Base-by-base conservation (phyloP, 2,113 vertebrate species). In the Andinoacara biseriatus region DNA sequence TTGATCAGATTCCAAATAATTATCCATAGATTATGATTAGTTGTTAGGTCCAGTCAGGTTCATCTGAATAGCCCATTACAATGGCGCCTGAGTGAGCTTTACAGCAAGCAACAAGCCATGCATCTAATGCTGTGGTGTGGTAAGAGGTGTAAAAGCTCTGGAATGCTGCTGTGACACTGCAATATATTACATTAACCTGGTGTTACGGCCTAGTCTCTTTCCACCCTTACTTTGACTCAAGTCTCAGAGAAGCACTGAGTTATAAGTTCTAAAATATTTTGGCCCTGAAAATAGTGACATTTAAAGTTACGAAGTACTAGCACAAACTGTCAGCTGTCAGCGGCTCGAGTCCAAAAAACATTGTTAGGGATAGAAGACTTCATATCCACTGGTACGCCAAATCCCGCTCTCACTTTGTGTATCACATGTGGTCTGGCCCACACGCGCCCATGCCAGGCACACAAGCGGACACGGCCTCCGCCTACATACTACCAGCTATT, bases 341-440 rank as follows among this genome's bases (percentile, higher is more conserved):
- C 80, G 87, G 87, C 88, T 76, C 0, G 0, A 83, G 20, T 90
- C 86, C 90, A 91, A 56, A 82, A 87, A 87, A 78, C 78, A 80
- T 63, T 86, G 89, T 84, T 90, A 26, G 84, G 38, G 89, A 87
- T 87, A 77, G 77, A 81, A 86, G 87, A 63, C 85, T 79, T 90
- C 74, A 7, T 60, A 78, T 84, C 82, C 40, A 79, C 78, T 9
- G 62, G 52, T 63, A 31, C 72, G 86, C 87, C 88, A 88, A 87
- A 88, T 86, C 72, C 81, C 24, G 72, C 76, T 93, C 90, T 91
- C 86, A 86, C 85, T 92, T 87, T 91, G 82, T 84, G 85, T 77
- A 63, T 89, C 85, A 91, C 89, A 93, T 91, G 89, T 87, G 80
- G 90, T 82, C 81, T 86, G 92, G 90, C 90, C 90, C 86, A 93